These are phyloP conservation scores for Perca fluviatilis DNA, from an alignment of 2,113 vertebrate species.

Conservation along the genomic window DNA sequence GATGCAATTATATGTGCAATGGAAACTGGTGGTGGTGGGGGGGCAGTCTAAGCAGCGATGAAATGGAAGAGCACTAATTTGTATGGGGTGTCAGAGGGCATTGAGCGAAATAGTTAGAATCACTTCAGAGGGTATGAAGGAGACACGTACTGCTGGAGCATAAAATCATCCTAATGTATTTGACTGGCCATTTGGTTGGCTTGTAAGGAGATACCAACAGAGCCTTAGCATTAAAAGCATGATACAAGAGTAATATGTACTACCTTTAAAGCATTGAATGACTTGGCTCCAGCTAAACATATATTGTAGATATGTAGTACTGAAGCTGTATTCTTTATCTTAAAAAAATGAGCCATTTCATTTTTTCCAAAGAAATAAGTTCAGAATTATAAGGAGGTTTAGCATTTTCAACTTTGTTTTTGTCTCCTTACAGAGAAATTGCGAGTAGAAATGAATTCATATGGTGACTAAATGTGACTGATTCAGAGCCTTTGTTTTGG, in stretches of 20 bases:
- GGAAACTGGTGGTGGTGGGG: neutral
- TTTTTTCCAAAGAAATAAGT: neutral
- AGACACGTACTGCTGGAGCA: conserved; percentile 19
- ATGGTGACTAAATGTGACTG: neutral
- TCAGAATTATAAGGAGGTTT: neutral
- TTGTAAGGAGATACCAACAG: neutral
- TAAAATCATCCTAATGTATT: neutral
- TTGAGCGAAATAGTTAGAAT: conserved; percentile 14
- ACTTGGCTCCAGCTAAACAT: neutral
- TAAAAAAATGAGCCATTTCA: neutral
- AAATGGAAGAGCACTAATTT: conserved; percentile 38
- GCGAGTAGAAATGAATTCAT: too few species aligned
- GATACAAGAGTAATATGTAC: neutral
- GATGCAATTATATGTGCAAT: conserved; percentile 36
- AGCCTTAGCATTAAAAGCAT: neutral
- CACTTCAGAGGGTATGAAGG: conserved; percentile 25
- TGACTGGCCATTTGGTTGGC: neutral
- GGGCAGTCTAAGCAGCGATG: conserved; percentile 7
- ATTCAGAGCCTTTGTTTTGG: neutral
- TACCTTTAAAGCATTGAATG: neutral
- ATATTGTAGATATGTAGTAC: neutral
- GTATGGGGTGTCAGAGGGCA: conserved; percentile 27
- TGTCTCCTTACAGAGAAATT: neutral
- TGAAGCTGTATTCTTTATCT: too few species aligned
- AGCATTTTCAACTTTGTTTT: neutral